Evolutionary conservation across 2,113 vertebrate species (phyloP).

Genomic region (Myiopsitta monachus): DNA sequence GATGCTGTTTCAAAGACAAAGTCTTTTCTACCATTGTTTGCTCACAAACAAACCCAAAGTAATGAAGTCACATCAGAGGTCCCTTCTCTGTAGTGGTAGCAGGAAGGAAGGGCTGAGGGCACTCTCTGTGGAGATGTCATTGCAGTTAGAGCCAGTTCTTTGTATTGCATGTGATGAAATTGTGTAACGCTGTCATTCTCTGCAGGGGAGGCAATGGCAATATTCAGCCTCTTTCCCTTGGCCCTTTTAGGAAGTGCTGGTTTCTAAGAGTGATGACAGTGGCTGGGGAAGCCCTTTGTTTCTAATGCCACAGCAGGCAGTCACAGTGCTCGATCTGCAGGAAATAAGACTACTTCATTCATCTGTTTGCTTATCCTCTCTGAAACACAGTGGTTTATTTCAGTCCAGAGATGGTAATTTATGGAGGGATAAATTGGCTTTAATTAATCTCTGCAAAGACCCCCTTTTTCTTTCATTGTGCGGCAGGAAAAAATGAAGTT

Average conservation of each 20-base stretch:
- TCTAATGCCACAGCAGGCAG: neutral
- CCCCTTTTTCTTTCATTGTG: conserved; percentile 40
- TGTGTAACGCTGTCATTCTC: neutral
- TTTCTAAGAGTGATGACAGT: conserved; percentile 38
- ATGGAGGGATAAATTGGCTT: conserved; percentile 51
- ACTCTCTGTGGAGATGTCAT: neutral
- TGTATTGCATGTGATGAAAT: neutral
- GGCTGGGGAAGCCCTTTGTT: conserved; percentile 17
- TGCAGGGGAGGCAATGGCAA: neutral
- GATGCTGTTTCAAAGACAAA: neutral
- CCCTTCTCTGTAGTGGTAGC: neutral
- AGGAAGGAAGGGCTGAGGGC: neutral
- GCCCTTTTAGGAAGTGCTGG: neutral
- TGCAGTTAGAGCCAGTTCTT: conserved; percentile 17
- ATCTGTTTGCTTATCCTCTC: conserved; percentile 20
- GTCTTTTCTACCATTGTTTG: neutral
- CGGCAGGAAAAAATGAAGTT: conserved; percentile 56
- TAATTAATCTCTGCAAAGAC: conserved; percentile 61
- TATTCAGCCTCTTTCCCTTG: conserved; percentile 18
- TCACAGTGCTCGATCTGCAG: conserved; percentile 14
- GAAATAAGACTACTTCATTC: conserved; percentile 36
- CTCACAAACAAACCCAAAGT: neutral
- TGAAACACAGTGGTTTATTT: conserved; percentile 40
- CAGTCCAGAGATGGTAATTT: conserved; percentile 42
- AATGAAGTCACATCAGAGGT: conserved; percentile 18